These are phyloP conservation scores for Chlorops oryzae DNA, from an alignment of 1,140 invertebrate species.

Conservation along the genomic window DNA sequence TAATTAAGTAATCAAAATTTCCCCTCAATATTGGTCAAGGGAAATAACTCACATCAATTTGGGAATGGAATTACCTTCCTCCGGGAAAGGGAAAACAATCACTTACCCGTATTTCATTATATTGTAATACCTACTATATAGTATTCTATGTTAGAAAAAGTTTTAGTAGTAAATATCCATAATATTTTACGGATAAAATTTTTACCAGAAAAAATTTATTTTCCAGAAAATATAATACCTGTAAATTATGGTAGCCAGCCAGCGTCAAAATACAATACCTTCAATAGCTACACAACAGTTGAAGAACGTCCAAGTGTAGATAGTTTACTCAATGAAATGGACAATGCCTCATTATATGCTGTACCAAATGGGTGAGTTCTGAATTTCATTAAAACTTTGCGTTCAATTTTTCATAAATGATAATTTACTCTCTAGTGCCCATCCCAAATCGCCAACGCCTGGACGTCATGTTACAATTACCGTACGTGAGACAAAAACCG, in stretches of 20 bases:
- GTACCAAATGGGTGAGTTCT: conserved; percentile 65
- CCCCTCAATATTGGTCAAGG: no score
- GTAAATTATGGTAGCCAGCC: conserved; percentile 29
- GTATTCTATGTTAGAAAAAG: no score
- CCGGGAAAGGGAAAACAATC: no score
- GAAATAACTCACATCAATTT: no score
- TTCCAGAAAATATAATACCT: conserved; percentile 34
- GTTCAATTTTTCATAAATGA: conserved; percentile 1
- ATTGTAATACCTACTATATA: no score
- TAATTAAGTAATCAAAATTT: no score
- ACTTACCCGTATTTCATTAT: no score
- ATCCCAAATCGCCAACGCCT: conserved; percentile 47
- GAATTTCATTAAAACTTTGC: conserved; percentile 8
- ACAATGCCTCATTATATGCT: conserved; percentile 54
- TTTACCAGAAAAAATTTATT: neutral
- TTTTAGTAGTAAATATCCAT: no score
- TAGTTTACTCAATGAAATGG: conserved; percentile 79
- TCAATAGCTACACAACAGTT: conserved; percentile 37
- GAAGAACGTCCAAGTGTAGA: conserved; percentile 71
- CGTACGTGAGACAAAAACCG: conserved; percentile 58
- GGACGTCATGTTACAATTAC: conserved; percentile 65
- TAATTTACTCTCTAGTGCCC: conserved; percentile 17
- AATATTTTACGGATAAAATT: no score
- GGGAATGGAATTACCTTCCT: no score
- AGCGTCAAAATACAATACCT: conserved; percentile 39